Percentiles rank a stretch among this genome's conserved stretches.
Conservation (phyloP, 2,797 vertebrate species). For the Enteromius treurensis region DNA sequence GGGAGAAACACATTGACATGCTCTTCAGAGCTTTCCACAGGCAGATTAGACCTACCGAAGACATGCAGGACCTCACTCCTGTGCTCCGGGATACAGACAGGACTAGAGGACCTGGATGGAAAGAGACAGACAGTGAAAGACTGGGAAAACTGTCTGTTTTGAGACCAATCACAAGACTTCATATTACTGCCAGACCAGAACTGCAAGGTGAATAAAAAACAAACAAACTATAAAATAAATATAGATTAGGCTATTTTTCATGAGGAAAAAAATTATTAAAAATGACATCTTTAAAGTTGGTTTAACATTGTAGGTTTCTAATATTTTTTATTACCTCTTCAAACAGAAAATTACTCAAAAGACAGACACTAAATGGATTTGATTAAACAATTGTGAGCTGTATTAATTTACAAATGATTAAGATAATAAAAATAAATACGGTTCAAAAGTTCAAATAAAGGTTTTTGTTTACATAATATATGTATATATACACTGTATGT, state of each 20-base stretch:
- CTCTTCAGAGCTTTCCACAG: constrained; percentile 71
- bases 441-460: background rate
- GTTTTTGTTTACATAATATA: too few relatives aligned
- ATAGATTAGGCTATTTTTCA: too few relatives aligned
- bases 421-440: background rate
- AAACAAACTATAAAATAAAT: background rate
- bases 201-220: constrained; percentile 72
- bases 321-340: background rate
- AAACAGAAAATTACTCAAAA: background rate
- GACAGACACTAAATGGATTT: background rate
- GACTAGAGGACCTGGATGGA: background rate
- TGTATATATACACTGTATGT: too few relatives aligned
- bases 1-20: constrained; percentile 82
- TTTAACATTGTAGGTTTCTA: background rate
- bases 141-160: constrained; percentile 68
- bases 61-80: constrained; percentile 54
- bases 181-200: constrained; percentile 76
- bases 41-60: constrained; percentile 54
- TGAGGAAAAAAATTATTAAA: background rate
- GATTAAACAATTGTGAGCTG: too few relatives aligned
- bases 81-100: constrained; percentile 41
- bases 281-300: background rate
- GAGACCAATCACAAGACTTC: constrained; percentile 71
- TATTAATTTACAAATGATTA: background rate
- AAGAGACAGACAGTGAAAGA: constrained; percentile 43